A percentile compares a stretch with the other conserved stretches of the same genome.
phyloP scores from a whole-genome alignment of 1,140 invertebrate genomes.

The Brachionus angularis region DNA sequence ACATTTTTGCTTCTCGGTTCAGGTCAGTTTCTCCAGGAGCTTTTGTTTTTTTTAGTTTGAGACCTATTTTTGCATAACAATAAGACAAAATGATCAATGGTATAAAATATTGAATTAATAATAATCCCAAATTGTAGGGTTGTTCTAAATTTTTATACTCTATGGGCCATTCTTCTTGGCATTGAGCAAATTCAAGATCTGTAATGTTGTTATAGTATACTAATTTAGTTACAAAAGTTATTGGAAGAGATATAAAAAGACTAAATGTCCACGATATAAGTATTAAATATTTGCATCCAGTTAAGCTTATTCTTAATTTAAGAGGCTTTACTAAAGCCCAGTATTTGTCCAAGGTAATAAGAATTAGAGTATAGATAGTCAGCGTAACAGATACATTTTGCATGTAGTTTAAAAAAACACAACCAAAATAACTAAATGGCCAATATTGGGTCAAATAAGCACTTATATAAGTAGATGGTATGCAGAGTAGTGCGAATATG shows the following conservation, averaged over 20 bases:
- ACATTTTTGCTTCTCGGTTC: conserved; percentile 38
- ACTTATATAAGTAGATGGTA: conserved; percentile 75
- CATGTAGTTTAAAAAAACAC: conserved; percentile 56
- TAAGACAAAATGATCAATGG: conserved; percentile 29
- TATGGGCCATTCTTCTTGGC: conserved; percentile 24
- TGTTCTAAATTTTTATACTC: not conserved
- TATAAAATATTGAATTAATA: conserved; percentile 25
- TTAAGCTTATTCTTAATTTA: conserved; percentile 44
- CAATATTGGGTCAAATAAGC: conserved; percentile 73
- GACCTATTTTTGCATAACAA: conserved; percentile 19
- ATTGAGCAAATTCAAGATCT: not conserved
- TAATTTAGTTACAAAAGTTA: conserved; percentile 20
- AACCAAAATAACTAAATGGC: conserved; percentile 74
- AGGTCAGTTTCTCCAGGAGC: conserved; percentile 33
- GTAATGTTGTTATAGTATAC: not conserved
- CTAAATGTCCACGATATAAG: not conserved
- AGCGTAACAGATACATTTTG: conserved; percentile 35
- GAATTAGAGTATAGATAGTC: conserved; percentile 76
- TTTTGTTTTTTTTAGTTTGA: not conserved
- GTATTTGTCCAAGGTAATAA: conserved; percentile 77
- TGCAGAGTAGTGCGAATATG: conserved; percentile 74
- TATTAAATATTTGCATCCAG: conserved; percentile 1
- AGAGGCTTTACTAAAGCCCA: conserved; percentile 79
- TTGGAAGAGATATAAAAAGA: conserved; percentile 4
- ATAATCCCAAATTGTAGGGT: conserved; percentile 1